Conservation (phyloP, 2,797 vertebrate species). For the Tenualosa ilisha region DNA sequence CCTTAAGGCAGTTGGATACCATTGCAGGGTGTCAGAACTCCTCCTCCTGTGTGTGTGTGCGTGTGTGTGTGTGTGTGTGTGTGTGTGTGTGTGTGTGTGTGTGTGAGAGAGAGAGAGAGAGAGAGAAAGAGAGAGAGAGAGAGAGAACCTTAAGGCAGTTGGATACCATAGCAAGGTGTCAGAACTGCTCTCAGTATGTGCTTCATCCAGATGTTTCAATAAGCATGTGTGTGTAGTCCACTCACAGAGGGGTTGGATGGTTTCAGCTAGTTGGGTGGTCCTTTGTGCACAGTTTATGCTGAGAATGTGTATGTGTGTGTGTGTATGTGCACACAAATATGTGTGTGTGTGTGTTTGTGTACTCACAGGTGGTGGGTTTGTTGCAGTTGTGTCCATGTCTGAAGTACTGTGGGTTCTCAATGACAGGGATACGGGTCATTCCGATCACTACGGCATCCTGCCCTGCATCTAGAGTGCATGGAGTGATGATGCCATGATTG, state of each 20-base stretch:
- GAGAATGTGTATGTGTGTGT: background rate
- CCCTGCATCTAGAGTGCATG: conserved; percentile 85
- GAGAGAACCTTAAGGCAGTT: too few relatives aligned
- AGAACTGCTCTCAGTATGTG: background rate
- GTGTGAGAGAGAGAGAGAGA: too few relatives aligned
- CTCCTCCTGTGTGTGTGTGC: background rate
- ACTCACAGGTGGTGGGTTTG: conserved; percentile 95
- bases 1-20: too few relatives aligned
- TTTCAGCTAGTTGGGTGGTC: too few relatives aligned
- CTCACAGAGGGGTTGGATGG: too few relatives aligned
- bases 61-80: background rate
- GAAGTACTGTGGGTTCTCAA: conserved; percentile 98
- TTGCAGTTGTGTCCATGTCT: conserved; percentile 92
- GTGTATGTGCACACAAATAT: background rate
- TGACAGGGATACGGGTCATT: conserved; percentile 94
- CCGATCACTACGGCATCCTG: conserved; percentile 92
- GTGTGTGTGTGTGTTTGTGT: conserved; percentile 31
- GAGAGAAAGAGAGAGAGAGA: too few relatives aligned
- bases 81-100: conserved; percentile 28
- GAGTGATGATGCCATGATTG: conserved; percentile 92
- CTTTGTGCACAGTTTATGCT: too few relatives aligned
- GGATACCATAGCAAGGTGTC: too few relatives aligned
- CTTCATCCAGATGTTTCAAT: background rate
- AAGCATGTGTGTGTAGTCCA: background rate
- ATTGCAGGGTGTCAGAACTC: too few relatives aligned